Evolutionary conservation across 2,888 invertebrate genomes (phyloP).

Genomic region (Hecatera dysodea): DNA sequence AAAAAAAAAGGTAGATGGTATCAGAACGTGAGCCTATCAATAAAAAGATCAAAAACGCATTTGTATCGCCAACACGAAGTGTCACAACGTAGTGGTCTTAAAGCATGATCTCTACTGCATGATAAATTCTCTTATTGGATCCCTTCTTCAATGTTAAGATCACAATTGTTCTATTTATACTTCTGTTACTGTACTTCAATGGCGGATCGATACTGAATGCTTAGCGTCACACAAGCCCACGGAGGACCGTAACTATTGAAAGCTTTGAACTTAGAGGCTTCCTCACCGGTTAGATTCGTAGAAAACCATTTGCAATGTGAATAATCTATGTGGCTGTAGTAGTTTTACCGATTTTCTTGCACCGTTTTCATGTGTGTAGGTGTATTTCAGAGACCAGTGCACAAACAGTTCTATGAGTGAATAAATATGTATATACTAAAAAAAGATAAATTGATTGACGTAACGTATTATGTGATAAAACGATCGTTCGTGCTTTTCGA

Average conservation of each 20-base stretch:
- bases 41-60: background rate
- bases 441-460: slow-evolving; percentile 14
- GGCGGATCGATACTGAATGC: slow-evolving; percentile 36
- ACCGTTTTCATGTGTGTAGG: background rate
- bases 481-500: slow-evolving; percentile 22
- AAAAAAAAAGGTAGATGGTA: no score
- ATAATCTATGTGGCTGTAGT: slow-evolving; percentile 7
- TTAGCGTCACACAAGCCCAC: slow-evolving; percentile 24
- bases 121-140: background rate
- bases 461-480: slow-evolving; percentile 9
- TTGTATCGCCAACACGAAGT: background rate
- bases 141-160: slow-evolving; percentile 20
- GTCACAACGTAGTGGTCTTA: background rate
- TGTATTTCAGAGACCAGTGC: slow-evolving; percentile 4
- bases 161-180: slow-evolving; percentile 20
- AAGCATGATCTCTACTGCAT: background rate
- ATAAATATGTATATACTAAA: no score
- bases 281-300: background rate
- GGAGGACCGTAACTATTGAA: slow-evolving; percentile 8
- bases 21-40: background rate
- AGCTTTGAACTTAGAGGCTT: slow-evolving; percentile 35
- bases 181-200: slow-evolving; percentile 31
- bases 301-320: slow-evolving; percentile 30
- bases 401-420: no score
- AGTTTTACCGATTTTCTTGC: slow-evolving; percentile 5